phyloP scores from a whole-genome alignment of 2,888 invertebrate species.

The Linyphia triangularis region DNA sequence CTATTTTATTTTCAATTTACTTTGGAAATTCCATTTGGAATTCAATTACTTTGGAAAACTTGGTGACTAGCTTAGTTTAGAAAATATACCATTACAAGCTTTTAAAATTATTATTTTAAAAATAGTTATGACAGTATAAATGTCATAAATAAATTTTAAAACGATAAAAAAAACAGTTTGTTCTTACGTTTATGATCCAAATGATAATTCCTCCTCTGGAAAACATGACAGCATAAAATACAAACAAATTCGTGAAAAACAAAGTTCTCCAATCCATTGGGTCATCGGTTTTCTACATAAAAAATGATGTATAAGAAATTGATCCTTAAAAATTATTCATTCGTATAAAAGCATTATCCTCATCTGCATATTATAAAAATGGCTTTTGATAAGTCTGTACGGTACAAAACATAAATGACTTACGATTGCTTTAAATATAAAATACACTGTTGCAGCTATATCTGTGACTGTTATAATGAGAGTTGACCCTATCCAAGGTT shows the following conservation, averaged over 20 bases:
- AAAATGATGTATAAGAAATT: background rate
- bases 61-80: no score
- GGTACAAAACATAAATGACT: constrained; percentile 1
- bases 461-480: constrained; percentile 67
- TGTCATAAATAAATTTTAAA: no score
- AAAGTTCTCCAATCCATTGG: constrained; percentile 20
- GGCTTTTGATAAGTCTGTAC: background rate
- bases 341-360: background rate
- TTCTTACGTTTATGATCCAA: constrained; percentile 70
- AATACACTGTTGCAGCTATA: constrained; percentile 70
- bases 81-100: no score
- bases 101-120: no score
- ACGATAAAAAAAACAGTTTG: background rate
- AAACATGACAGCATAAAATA: constrained; percentile 64
- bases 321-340: background rate
- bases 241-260: constrained; percentile 53
- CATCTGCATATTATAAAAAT: no score
- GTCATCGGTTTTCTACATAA: constrained; percentile 46
- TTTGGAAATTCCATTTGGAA: no score
- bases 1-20: no score
- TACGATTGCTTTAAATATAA: constrained; percentile 63
- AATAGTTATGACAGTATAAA: no score
- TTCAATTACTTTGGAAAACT: no score
- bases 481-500: constrained; percentile 68
- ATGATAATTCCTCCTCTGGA: constrained; percentile 59